Conservation (phyloP, 2,113 vertebrate species). For the Empidonax traillii region DNA sequence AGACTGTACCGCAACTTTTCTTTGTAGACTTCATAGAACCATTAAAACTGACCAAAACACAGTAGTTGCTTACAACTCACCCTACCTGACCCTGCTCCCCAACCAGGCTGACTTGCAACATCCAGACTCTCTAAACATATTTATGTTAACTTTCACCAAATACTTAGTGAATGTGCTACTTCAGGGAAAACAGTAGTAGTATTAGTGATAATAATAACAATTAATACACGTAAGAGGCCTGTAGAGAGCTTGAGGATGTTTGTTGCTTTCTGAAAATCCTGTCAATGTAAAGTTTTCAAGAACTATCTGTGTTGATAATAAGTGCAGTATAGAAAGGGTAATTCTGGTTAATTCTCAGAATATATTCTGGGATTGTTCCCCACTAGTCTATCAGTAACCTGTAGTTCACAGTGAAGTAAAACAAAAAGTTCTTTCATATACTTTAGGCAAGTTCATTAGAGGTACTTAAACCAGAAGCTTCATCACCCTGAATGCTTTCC, state of each 20-base stretch:
- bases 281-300: background rate
- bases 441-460: background rate
- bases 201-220: background rate
- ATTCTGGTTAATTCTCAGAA: background rate
- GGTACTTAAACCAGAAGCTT: background rate
- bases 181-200: background rate
- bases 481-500: background rate
- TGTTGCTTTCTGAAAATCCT: background rate
- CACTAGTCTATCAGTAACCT: background rate
- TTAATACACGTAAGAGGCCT: background rate
- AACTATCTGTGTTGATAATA: background rate
- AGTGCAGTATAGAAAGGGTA: background rate
- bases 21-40: background rate
- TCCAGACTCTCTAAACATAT: background rate
- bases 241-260: background rate
- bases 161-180: background rate
- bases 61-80: background rate
- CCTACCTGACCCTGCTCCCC: background rate
- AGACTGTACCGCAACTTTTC: background rate
- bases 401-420: background rate
- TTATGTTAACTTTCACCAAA: background rate
- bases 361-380: background rate
- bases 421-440: background rate
- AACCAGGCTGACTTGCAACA: background rate
- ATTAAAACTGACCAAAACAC: background rate